Percentiles rank a stretch among this genome's conserved stretches.
Evolutionary conservation across 1,140 invertebrate species (phyloP).

Genomic region (Caenorhabditis briggsae): DNA sequence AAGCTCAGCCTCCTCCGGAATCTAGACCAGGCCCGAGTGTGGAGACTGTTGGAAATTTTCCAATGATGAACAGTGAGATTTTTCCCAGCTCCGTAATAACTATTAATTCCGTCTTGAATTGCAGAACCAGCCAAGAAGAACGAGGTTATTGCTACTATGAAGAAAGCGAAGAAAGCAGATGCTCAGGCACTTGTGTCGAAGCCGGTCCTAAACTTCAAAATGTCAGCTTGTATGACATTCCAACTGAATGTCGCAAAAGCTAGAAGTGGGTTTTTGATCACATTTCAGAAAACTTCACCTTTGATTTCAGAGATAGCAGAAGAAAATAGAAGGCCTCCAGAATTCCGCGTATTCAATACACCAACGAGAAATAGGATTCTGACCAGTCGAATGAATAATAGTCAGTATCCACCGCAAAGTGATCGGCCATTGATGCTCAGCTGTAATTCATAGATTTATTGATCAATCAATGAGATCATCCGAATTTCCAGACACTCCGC

Average conservation of each 20-base stretch:
- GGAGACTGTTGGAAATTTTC: not conserved
- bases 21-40: not conserved
- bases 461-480: not conserved
- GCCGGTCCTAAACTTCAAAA: not conserved
- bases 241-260: not conserved
- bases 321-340: not conserved
- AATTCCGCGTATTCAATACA: slow-evolving; percentile 21
- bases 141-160: not conserved
- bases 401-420: not conserved
- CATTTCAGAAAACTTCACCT: not conserved
- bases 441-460: not conserved
- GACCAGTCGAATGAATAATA: not conserved
- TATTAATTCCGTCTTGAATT: not conserved
- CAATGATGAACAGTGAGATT: not conserved
- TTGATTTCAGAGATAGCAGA: slow-evolving; percentile 12
- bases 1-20: not conserved
- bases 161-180: not conserved
- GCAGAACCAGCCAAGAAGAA: not conserved
- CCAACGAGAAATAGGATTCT: not conserved
- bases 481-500: not conserved
- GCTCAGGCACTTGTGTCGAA: not conserved
- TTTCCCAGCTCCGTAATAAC: too few species aligned
- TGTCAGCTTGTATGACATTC: too few species aligned
- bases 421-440: not conserved
- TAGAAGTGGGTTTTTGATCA: not conserved